These are phyloP conservation scores for Chloroceryle inda DNA, from an alignment of 2,797 vertebrate genomes.

Conservation along the genomic window DNA sequence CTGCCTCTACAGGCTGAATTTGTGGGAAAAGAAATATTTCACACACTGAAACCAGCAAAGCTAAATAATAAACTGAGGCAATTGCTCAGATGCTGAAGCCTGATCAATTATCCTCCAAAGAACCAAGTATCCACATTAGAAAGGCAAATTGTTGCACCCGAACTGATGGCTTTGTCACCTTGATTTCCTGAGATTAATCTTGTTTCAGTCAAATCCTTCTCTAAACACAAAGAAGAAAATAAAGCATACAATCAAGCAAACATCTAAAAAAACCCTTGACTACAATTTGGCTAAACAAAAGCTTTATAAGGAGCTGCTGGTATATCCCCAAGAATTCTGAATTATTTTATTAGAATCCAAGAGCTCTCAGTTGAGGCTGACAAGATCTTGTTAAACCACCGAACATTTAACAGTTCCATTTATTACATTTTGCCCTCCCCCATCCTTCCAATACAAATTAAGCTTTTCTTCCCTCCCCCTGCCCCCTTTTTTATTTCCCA, in stretches of 20 bases:
- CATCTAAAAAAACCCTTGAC: not conserved
- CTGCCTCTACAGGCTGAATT: conserved; percentile 47
- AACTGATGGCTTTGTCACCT: not conserved
- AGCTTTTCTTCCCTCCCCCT: not conserved
- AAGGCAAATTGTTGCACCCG: not conserved
- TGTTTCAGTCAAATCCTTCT: not conserved
- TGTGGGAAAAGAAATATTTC: conserved; percentile 60
- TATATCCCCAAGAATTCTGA: not conserved
- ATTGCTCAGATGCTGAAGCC: not conserved
- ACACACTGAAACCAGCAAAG: not conserved
- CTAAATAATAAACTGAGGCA: not conserved
- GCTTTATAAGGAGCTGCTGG: not conserved
- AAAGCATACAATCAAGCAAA: not conserved
- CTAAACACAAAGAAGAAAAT: not conserved
- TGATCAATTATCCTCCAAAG: not conserved
- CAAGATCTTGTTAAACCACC: conserved; percentile 7
- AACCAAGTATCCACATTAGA: conserved; percentile 25
- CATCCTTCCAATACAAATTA: not conserved
- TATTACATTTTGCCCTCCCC: not conserved
- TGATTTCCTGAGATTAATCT: not conserved
- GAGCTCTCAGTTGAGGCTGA: not conserved
- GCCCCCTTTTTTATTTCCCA: not conserved
- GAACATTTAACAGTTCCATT: not conserved
- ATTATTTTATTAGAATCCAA: conserved; percentile 26
- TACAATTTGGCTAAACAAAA: not conserved